These are phyloP conservation scores for Oreamnos americanus DNA, from an alignment of 2,113 vertebrate genomes.

Conservation along the genomic window DNA sequence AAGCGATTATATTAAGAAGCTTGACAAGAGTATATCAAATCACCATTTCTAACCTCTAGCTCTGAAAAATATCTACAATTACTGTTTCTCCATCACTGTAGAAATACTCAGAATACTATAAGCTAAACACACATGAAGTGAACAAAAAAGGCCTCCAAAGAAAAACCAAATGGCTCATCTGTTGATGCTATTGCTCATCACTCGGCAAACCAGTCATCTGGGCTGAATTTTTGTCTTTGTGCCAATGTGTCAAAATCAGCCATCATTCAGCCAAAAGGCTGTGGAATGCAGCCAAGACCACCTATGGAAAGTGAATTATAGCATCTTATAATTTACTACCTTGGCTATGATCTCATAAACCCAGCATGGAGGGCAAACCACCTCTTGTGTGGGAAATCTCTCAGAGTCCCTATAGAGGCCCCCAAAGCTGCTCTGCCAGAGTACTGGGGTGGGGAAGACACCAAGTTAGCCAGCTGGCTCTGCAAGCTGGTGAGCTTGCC, in stretches of 20 bases:
- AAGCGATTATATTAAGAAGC: neutral
- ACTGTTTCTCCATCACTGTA: neutral
- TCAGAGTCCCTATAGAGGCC: accelerated
- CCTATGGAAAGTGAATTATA: slow-evolving; percentile 54
- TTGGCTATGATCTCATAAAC: slow-evolving; percentile 46
- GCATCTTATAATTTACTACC: slow-evolving; percentile 45
- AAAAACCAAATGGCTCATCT: slow-evolving; percentile 28
- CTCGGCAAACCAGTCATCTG: neutral
- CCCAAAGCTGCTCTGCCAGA: neutral
- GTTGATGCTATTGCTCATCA: neutral
- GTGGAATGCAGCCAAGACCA: slow-evolving; percentile 51
- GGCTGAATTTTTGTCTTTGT: slow-evolving; percentile 13
- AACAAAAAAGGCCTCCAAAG: neutral
- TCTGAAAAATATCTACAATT: neutral
- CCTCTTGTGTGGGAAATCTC: slow-evolving; percentile 9
- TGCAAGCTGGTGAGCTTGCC: neutral
- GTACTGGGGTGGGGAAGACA: neutral
- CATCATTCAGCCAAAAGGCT: slow-evolving; percentile 43
- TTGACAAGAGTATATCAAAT: neutral
- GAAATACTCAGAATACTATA: slow-evolving; percentile 31
- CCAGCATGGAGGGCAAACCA: neutral
- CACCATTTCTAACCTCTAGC: neutral
- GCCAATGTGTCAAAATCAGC: slow-evolving; percentile 22
- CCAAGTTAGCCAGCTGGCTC: neutral
- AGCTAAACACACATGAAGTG: neutral